Base-by-base conservation (phyloP, 2,113 vertebrate species). In the Corydoras sp. region DNA sequence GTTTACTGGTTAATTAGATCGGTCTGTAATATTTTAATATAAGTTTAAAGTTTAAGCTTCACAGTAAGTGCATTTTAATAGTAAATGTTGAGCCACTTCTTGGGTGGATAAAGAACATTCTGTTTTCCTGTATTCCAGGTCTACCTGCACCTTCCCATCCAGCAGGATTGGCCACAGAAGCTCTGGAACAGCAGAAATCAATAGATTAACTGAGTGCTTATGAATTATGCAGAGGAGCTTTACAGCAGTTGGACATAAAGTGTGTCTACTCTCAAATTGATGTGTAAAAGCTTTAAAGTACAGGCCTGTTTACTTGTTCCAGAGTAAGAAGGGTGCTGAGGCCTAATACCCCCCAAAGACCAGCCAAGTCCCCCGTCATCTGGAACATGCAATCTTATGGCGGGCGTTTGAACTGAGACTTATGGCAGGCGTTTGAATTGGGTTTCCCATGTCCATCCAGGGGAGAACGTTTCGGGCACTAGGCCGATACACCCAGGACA, bases 171-270 rank as follows among this genome's bases (percentile, higher is more conserved):
- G 73, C 77, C 62, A 62, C 66, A 59, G 65, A 72, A 72, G 74
- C 78, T 77, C 71, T 62, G 72, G 54, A 58, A 68, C 86, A 83
- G 82, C 83, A 82, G 74, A 82, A 86, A 89, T 91, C 89, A 84
- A 91, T 91, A 89, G 89, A 91, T 91, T 90, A 91, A 89, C 88
- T 89, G 89, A 89, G 89, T 88, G 85, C 85, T 90, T 86, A 89
- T 90, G 86, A 85, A 91, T 90, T 88, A 91, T 91, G 85, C 84
- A 90, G 85, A 78, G 58, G 72, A 86, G 86, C 85, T 87, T 89
- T 87, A 85, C 86, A 89, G 88, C 86, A 85, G 86, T 87, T 80
- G 87, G 83, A 84, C 86, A 83, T 89, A 90, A 89, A 90, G 88
- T 82, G 85, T 85, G 85, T 82, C 85, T 83, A 83, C 82, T 86